A percentile compares a stretch with the other conserved stretches of the same genome.
phyloP scores from a whole-genome alignment of 2,888 invertebrate genomes.

The Camptogramma bilineatum region DNA sequence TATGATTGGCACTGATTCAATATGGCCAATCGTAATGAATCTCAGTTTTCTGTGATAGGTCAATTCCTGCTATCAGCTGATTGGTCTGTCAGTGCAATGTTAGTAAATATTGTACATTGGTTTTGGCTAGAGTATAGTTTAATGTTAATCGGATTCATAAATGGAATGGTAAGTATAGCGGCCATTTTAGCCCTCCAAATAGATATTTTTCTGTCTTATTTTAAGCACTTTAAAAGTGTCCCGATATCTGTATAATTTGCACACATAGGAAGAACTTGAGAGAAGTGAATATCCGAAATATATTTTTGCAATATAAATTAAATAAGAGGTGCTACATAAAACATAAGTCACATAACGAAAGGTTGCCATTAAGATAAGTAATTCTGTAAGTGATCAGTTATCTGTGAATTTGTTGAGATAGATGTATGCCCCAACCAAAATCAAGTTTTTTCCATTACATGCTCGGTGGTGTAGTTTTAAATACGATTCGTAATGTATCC shows the following conservation, averaged over 20 bases:
- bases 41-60: no score
- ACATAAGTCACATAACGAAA: conserved; percentile 10
- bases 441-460: background rate
- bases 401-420: background rate
- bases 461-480: background rate
- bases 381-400: background rate
- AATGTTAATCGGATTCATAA: no score
- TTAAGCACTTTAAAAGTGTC: conserved; percentile 26
- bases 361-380: conserved; percentile 1
- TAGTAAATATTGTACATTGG: no score
- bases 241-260: background rate
- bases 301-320: conserved; percentile 14
- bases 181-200: background rate
- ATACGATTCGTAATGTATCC: conserved; percentile 9
- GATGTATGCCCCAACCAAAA: background rate
- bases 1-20: no score
- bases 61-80: no score
- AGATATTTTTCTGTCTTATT: conserved; percentile 4
- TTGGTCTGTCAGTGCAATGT: no score
- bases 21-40: no score
- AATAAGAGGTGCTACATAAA: conserved; percentile 27
- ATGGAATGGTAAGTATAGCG: background rate
- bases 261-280: background rate
- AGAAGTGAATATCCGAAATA: conserved; percentile 2
- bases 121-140: no score